phyloP scores from a whole-genome alignment of 2,888 invertebrate species.

The Cyaniris semiargus region DNA sequence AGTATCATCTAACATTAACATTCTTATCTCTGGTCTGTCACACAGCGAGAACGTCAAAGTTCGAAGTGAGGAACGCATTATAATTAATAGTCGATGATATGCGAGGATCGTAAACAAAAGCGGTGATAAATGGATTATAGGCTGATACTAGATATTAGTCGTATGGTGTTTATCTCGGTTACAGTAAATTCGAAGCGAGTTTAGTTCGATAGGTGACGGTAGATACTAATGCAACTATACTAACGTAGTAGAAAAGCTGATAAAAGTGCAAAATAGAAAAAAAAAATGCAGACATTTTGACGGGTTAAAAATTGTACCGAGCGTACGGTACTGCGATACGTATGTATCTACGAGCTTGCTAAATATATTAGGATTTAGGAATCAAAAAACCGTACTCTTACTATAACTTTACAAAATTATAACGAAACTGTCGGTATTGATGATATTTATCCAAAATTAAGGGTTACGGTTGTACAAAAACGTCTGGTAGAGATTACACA shows the following conservation, averaged over 20 bases:
- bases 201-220: not conserved
- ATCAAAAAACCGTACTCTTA: too few species aligned
- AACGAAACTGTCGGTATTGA: not conserved
- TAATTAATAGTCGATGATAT: constrained; percentile 81
- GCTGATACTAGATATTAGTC: constrained; percentile 75
- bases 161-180: constrained; percentile 74
- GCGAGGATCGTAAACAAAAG: constrained; percentile 79
- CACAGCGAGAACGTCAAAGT: constrained; percentile 79
- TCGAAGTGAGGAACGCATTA: constrained; percentile 78
- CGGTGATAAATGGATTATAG: constrained; percentile 79
- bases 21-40: constrained; percentile 80
- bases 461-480: not conserved
- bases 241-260: not conserved
- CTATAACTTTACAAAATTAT: not conserved
- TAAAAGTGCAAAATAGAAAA: too few species aligned
- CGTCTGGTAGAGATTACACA: not conserved
- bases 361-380: too few species aligned
- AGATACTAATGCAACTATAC: not conserved
- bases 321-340: too few species aligned
- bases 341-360: too few species aligned
- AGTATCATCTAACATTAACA: constrained; percentile 77
- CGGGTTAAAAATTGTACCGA: too few species aligned
- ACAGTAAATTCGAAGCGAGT: constrained; percentile 44
- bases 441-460: not conserved
- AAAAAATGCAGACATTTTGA: too few species aligned